phyloP scores from a whole-genome alignment of 2,113 vertebrate species.

The Meles meles region DNA sequence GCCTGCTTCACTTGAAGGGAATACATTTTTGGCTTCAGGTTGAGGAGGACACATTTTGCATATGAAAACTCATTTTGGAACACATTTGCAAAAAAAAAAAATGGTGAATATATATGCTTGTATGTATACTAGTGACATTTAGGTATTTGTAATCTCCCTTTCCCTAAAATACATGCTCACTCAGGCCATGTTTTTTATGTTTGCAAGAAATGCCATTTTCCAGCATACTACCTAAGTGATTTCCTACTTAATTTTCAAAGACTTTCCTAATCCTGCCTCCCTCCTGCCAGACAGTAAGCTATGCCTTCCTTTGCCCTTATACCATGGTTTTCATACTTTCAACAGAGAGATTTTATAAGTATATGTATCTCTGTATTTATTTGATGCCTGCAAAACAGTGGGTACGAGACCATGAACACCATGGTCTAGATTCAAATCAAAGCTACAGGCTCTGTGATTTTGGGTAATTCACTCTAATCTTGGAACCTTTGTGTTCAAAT shows the following conservation, averaged over 20 bases:
- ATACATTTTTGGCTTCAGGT: not conserved
- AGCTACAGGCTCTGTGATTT: not conserved
- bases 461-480: not conserved
- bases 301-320: not conserved
- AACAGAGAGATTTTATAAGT: not conserved
- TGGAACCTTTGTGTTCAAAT: not conserved
- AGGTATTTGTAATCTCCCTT: not conserved
- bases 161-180: not conserved
- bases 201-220: not conserved
- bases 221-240: not conserved
- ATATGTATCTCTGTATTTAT: not conserved
- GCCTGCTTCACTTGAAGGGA: not conserved
- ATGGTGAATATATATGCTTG: not conserved
- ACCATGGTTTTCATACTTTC: not conserved
- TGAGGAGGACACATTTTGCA: not conserved
- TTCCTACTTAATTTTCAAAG: not conserved
- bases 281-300: not conserved
- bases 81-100: not conserved
- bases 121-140: not conserved
- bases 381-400: not conserved
- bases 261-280: not conserved
- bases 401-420: not conserved
- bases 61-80: not conserved
- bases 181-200: not conserved
- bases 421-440: not conserved